Evolutionary conservation across 2,888 invertebrate genomes (phyloP), one percentile per base, ranked within the genome.

Genomic region (Drosophila niveifrons): DNA sequence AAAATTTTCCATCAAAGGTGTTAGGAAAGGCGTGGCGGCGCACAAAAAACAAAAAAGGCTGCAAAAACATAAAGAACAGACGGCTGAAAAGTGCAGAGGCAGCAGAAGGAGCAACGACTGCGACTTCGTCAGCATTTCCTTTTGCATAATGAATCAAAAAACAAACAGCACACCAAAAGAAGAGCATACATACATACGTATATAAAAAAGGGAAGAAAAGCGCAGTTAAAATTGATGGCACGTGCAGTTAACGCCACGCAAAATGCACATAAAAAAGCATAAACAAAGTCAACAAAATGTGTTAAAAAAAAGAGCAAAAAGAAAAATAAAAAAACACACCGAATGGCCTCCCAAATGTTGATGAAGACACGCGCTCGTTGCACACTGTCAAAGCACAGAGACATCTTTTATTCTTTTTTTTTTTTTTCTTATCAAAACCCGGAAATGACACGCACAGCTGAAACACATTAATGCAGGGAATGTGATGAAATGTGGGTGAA

Each of bases 161-260:
- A 52, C 31, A 69, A 48, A 69, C 23, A 47, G 48, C 11, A 17
- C 47, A 41, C 15, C 52, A 62, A 43, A 48, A 23, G 18, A 31
- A 58, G 41, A 61, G 57, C 53, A 47, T 34, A 59, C 61, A 79
- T 47, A 59, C 58, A 72, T 43, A 41, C 53, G 44, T 34, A 59
- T 64, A 79, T 47, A 59, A 62, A 72, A 46, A 41, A 46, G 28
- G 44, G 41, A 56, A 66, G 11, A 72, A 75, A 82, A 82, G 86
- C 78, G 78, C 82, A 80, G 82, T 85, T 76, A 79, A 79, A 85
- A 85, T 80, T 82, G 80, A 75, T 78, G 82, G 82, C 70, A 80
- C 85, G 83, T 86, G 86, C 83, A 83, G 86, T 85, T 80, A 82
- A 85, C 78, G 78, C 80, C 86, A 78, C 80, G 76, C 79, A 77